phyloP scores from a whole-genome alignment of 1,140 invertebrate species.

The Drosophila cardini region DNA sequence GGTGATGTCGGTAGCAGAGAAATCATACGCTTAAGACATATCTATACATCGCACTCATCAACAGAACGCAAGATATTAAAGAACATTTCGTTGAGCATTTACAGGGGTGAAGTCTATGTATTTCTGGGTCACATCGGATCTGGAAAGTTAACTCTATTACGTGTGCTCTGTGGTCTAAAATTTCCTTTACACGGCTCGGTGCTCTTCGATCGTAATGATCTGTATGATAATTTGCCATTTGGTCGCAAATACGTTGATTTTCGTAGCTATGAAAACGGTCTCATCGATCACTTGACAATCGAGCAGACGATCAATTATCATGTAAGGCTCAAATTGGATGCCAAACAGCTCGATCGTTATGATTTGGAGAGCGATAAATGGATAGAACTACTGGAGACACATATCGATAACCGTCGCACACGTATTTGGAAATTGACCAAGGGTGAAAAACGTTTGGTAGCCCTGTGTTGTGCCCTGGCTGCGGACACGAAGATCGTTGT shows the following conservation, averaged over 20 bases:
- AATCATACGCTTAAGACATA: slow-evolving; percentile 49
- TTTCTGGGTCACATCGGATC: slow-evolving; percentile 91
- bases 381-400: slow-evolving; percentile 45
- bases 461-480: slow-evolving; percentile 57
- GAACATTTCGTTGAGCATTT: slow-evolving; percentile 89
- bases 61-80: slow-evolving; percentile 87
- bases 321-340: slow-evolving; percentile 45
- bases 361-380: slow-evolving; percentile 60
- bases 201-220: slow-evolving; percentile 22
- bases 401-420: slow-evolving; percentile 11
- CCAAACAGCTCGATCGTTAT: slow-evolving; percentile 13
- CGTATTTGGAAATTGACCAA: slow-evolving; percentile 34
- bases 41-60: slow-evolving; percentile 45
- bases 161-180: slow-evolving; percentile 92
- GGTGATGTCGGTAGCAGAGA: slow-evolving; percentile 62
- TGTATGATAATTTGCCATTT: slow-evolving; percentile 12
- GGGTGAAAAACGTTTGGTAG: slow-evolving; percentile 51
- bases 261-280: slow-evolving; percentile 56
- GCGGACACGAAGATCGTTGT: slow-evolving; percentile 57
- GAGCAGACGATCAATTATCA: slow-evolving; percentile 71
- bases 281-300: slow-evolving; percentile 53
- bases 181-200: slow-evolving; percentile 72
- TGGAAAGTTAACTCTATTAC: slow-evolving; percentile 90
- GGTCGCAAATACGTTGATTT: slow-evolving; percentile 46
- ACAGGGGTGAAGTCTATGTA: slow-evolving; percentile 87